Evolutionary conservation across 2,113 vertebrate genomes (phyloP).

Genomic region (Lonchura striata): DNA sequence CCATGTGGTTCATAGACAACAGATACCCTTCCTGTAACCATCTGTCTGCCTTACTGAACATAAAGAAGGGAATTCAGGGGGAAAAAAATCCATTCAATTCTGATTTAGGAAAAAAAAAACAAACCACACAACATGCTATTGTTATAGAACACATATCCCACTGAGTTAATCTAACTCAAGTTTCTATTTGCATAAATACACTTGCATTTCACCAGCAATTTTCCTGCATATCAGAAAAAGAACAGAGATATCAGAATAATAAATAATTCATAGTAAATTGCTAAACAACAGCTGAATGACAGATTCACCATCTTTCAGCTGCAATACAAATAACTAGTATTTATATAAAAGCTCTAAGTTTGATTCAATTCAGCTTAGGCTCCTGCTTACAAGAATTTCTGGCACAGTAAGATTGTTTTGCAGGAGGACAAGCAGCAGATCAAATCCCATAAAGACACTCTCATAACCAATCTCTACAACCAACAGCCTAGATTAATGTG

Average conservation of each 20-base stretch:
- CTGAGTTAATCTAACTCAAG: conserved; percentile 41
- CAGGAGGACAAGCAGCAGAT: background rate
- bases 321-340: conserved; percentile 32
- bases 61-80: background rate
- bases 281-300: conserved; percentile 50
- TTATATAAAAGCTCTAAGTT: conserved; percentile 27
- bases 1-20: background rate
- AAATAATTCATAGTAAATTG: conserved; percentile 63
- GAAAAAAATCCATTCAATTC: background rate
- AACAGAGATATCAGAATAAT: conserved; percentile 52
- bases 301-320: conserved; percentile 21
- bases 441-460: background rate
- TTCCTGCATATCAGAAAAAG: conserved; percentile 33
- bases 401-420: background rate
- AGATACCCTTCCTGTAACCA: background rate
- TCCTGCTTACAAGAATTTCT: background rate
- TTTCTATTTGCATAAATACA: conserved; percentile 58
- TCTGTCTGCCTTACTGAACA: background rate
- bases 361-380: background rate
- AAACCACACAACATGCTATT: background rate
- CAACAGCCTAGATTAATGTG: background rate
- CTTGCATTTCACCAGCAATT: conserved; percentile 46
- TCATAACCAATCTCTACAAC: background rate
- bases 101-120: background rate
- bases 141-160: conserved; percentile 30